Percentiles rank a stretch among this genome's conserved stretches.
Conservation (phyloP, 2,113 vertebrate species). For the Recurvirostra avosetta region DNA sequence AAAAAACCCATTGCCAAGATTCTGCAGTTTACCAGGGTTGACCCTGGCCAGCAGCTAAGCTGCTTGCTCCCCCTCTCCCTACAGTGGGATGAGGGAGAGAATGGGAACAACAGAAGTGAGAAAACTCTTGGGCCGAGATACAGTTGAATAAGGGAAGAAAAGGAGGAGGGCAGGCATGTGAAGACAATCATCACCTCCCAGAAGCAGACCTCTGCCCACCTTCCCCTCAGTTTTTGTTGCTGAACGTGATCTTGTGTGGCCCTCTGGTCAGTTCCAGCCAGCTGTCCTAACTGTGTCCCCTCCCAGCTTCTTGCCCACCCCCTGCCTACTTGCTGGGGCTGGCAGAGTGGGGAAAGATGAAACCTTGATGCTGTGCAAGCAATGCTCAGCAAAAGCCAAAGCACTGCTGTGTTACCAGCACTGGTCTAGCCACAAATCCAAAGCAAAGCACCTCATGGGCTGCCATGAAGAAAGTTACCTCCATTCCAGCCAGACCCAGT, state of each 20-base stretch:
- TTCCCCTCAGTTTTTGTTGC: neutral
- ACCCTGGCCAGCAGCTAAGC: neutral
- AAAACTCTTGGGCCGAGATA: neutral
- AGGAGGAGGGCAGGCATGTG: neutral
- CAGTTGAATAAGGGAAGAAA: neutral
- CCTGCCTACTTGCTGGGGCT: neutral
- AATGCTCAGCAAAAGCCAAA: neutral
- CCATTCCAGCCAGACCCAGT: neutral
- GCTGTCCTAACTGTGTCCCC: neutral
- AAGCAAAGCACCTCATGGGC: fast-evolving
- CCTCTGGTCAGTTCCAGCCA: neutral
- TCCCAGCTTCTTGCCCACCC: neutral
- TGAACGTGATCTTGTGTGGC: neutral
- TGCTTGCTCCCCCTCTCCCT: neutral
- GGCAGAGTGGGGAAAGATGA: neutral
- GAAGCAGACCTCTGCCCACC: neutral
- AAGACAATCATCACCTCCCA: neutral
- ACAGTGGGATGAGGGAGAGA: neutral
- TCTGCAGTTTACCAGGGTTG: neutral
- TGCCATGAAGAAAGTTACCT: neutral
- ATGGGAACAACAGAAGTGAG: neutral
- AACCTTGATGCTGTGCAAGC: neutral
- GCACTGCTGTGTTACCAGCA: neutral
- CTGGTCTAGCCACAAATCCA: neutral
- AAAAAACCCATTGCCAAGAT: neutral